These are phyloP conservation scores for Hassar affinis DNA, from an alignment of 2,113 vertebrate genomes.

Conservation along the genomic window DNA sequence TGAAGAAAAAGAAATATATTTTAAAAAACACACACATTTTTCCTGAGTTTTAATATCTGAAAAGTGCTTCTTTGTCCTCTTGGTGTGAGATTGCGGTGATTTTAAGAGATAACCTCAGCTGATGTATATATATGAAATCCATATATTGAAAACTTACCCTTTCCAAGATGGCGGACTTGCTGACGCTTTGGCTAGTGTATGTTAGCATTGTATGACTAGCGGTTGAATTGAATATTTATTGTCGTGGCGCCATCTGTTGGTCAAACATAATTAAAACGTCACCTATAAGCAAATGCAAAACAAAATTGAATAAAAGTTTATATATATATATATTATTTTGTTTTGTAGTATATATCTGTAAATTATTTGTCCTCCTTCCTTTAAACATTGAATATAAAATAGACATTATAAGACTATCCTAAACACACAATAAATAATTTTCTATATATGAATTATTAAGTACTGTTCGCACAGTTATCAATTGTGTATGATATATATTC, in stretches of 20 bases:
- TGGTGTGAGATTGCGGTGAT: neutral
- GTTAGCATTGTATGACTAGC: neutral
- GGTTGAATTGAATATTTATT: neutral
- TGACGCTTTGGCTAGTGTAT: neutral
- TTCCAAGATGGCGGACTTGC: neutral
- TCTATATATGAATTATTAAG: neutral
- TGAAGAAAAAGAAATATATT: too few relatives aligned
- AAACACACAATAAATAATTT: neutral
- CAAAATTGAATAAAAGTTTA: neutral
- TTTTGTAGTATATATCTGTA: neutral
- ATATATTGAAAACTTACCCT: neutral
- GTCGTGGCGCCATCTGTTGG: conserved; percentile 41
- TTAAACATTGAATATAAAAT: too few relatives aligned
- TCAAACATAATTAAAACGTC: neutral
- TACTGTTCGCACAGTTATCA: neutral
- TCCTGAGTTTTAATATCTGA: neutral
- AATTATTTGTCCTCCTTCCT: neutral
- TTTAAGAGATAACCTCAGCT: neutral
- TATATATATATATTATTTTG: neutral
- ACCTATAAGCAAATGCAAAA: neutral
- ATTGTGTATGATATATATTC: neutral
- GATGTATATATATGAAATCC: neutral
- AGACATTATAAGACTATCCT: neutral
- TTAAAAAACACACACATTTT: neutral
- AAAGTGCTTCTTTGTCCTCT: neutral